Evolutionary conservation across 1,140 invertebrate genomes (phyloP), one percentile per base, ranked within the genome.

Genomic region (Condylostylus longicornis): DNA sequence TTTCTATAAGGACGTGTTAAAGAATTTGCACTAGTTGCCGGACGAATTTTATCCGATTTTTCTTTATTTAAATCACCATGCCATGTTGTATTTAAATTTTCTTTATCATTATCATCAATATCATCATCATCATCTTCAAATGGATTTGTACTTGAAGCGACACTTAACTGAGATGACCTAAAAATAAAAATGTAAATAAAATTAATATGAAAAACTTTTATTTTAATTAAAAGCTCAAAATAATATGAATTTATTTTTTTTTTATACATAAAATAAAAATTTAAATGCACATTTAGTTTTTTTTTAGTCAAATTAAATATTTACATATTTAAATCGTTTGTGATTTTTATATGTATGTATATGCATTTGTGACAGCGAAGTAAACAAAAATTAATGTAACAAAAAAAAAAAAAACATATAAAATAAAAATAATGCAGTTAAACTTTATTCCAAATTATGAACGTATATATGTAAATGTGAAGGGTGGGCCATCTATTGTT

Each of bases 141-240:
- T 10, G 69, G 67, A 49, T 69, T 70, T 19, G 61, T 63, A 48
- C 67, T 71, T 36, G 56, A 13, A 10, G 42, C 60, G 30, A 70
- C 53, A 49, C 68, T 72, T 25, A 62, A 44, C 30, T 63, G 52
- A 9, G 69, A 71, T 15, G 65, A 67, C 35, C 56, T 54, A 19
- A 19, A 44, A 34, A 18, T 20, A 29, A 23, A 29, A 40, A 35
- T 40, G 33, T 19, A 35, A 5, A 35, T 27, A 18, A 15, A 19
- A 6, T 10, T 33, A 34, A 21, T 22, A 20, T 40, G 19, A 12
- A 19, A 12, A 19, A 28, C 10, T 34, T n/a, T 40, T 20, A 34
- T 28, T 13, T 20, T 41, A 31, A 28, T n/a, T 30, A 41, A 14
- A 36, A 8, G 33, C 5, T 8, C 17, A 20, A 34, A 18, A 18